Evolutionary conservation across 2,797 vertebrate species (phyloP).

Genomic region (Lacerta bilineata): DNA sequence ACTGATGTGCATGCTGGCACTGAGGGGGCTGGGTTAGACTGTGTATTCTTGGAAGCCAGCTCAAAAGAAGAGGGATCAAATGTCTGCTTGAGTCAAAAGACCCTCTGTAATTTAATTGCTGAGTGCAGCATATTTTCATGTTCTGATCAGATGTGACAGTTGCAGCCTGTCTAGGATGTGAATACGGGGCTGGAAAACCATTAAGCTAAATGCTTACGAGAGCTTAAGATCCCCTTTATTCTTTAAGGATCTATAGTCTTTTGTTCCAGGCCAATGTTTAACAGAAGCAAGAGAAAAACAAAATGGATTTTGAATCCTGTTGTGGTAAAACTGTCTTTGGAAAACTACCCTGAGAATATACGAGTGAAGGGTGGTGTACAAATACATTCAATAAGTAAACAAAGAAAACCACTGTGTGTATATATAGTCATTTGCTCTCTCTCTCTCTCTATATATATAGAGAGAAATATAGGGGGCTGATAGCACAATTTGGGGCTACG

Average conservation of each 20-base stretch:
- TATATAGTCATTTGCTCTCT: not conserved
- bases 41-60: not conserved
- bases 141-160: not conserved
- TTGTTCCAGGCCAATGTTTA: constrained; percentile 7
- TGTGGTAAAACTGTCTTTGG: not conserved
- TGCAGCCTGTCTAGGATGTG: not conserved
- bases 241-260: not conserved
- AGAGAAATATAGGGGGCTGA: too few relatives aligned
- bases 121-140: not conserved
- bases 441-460: not conserved
- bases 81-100: not conserved
- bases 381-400: not conserved
- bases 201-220: not conserved
- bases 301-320: not conserved
- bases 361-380: too few relatives aligned
- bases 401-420: not conserved
- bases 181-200: not conserved
- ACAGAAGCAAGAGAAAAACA: not conserved
- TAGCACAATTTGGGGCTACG: not conserved
- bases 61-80: not conserved
- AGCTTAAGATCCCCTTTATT: not conserved
- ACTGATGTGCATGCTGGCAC: not conserved
- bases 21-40: too few relatives aligned
- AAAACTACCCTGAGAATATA: not conserved
- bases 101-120: not conserved